These are phyloP conservation scores for Serilophus lunatus DNA, from an alignment of 2,113 vertebrate genomes.

Conservation along the genomic window DNA sequence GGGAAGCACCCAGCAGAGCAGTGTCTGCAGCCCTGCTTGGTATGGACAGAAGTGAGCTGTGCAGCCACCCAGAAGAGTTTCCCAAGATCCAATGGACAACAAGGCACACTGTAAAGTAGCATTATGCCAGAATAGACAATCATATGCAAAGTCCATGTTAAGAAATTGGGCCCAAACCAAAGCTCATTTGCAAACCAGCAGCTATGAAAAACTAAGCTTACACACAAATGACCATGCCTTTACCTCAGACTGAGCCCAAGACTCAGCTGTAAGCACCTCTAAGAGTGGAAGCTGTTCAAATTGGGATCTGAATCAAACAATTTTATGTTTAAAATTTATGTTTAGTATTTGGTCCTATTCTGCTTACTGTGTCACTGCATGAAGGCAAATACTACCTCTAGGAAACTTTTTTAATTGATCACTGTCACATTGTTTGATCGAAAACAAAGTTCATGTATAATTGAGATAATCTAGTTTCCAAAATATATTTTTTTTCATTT, in stretches of 20 bases:
- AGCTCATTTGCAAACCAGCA: not conserved
- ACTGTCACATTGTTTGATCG: rapidly evolving
- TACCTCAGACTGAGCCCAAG: not conserved
- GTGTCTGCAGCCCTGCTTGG: not conserved
- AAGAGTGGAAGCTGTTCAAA: not conserved
- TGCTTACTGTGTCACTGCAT: not conserved
- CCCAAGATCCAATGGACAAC: not conserved
- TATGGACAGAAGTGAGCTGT: not conserved
- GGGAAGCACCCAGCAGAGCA: not conserved
- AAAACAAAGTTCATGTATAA: not conserved
- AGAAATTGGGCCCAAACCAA: not conserved
- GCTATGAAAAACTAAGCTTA: not conserved
- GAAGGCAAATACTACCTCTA: not conserved
- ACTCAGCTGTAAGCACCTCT: not conserved
- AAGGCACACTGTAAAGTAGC: not conserved
- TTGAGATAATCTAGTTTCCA: not conserved
- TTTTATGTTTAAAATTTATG: not conserved
- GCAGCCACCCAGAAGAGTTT: not conserved
- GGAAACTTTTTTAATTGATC: not conserved
- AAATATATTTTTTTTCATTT: not conserved
- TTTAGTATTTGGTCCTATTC: not conserved
- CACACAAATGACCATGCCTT: rapidly evolving
- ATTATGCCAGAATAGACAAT: not conserved
- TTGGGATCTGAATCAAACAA: not conserved
- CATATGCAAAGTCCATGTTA: not conserved